These are phyloP conservation scores for Clunio marinus DNA, from an alignment of 2,888 invertebrate genomes.

Conservation along the genomic window DNA sequence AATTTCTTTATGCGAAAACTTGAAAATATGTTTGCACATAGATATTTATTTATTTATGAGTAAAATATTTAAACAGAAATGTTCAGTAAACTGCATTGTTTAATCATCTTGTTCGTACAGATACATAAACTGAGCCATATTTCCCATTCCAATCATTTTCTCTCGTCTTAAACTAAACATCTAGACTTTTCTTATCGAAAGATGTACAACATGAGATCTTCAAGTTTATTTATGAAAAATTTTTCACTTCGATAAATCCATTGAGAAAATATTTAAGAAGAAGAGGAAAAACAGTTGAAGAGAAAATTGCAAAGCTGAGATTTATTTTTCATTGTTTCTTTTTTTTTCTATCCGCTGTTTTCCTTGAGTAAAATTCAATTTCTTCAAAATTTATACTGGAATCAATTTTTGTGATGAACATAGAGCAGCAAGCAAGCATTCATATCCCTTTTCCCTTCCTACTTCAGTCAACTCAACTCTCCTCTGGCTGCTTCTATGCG, in stretches of 20 bases:
- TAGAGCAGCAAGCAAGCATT: slow-evolving; percentile 3
- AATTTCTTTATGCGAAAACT: too few relatives aligned
- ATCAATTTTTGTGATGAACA: slow-evolving; percentile 14
- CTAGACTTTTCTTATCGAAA: too few relatives aligned
- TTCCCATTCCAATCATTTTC: too few relatives aligned
- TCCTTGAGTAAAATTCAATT: slow-evolving; percentile 20
- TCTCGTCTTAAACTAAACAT: too few relatives aligned
- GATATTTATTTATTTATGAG: too few relatives aligned
- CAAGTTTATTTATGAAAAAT: neutral
- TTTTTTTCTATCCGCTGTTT: neutral
- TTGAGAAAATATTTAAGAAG: neutral
- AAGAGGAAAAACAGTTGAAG: neutral
- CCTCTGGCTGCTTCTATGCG: too few relatives aligned
- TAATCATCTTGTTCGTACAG: neutral
- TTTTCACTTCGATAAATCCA: neutral
- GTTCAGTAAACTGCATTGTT: neutral
- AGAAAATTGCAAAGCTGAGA: neutral
- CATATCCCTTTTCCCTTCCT: neutral
- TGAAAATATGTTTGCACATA: too few relatives aligned
- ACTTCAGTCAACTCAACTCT: neutral
- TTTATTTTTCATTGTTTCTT: neutral
- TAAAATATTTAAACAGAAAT: neutral
- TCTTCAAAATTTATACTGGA: slow-evolving; percentile 30
- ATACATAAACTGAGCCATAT: neutral
- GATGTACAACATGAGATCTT: neutral